Evolutionary conservation across 92 coral and sea anemone genomes (phyloP), one percentile per base, ranked within the genome.

Genomic region (Montipora capitata): DNA sequence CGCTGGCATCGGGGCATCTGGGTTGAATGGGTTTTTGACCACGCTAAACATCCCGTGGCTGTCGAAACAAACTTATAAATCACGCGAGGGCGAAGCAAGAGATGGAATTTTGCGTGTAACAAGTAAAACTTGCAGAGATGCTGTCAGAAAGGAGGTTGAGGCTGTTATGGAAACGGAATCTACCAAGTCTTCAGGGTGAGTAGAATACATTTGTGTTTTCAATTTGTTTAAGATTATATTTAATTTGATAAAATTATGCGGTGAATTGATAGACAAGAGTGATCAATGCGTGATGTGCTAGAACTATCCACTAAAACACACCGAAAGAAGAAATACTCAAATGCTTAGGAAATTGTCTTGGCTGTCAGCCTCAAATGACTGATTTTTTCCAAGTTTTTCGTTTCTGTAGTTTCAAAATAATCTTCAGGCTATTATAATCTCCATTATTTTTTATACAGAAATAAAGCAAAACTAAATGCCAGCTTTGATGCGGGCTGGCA

Each of bases 401-500:
- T 27, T 27, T 27, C 35, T 27, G 35, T 27, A 27, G 2, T 27
- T 27, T 27, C 35, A 27, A 27, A 27, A 27, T 27, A 27, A 27
- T 27, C 35, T 27, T 27, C 35, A 27, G 35, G 35, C 2, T 27
- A 27, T 27, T 27, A 27, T 27, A 27, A 27, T 27, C 2, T 27
- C 35, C 35, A 27, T 27, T 27, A 27, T 27, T 1, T 43, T 74
- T 27, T 35, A 44, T 48, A 16, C 78, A 74, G 78, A 74, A 74
- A 45, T n/a, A 4, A 48, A 74, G 63, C 64, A 35, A 75, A 87
- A 42, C 72, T 88, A 81, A 88, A 71, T 69, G 85, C 81, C 12
- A 76, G 88, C 54, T 83, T 89, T 89, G 89, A 82, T 83, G 89
- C 88, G 17, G 89, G 85, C 39, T 89, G 89, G 93, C 93, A 89